Base-by-base conservation (phyloP, 2,797 vertebrate genomes). In the Neoniphon sammara region DNA sequence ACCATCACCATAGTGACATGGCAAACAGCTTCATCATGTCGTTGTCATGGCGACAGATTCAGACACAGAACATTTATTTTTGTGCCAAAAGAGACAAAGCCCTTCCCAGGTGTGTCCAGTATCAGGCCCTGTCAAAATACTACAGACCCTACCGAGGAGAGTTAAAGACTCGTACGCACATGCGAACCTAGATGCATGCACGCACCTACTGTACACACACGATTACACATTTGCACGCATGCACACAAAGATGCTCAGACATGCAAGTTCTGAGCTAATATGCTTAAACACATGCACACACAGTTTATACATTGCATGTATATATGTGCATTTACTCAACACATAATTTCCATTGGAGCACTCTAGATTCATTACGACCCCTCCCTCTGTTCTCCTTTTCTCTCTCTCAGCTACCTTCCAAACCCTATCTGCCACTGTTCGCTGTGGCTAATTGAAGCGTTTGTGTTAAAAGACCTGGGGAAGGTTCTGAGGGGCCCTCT, bases 401-500 rank as follows among this genome's bases (percentile, higher is more conserved):
- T 34, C 20, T 54, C 46, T 50, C 21, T 23, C 69, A 42, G 42
- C 78, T 74, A 70, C 60, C 69, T 68, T 70, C 71, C 23, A 46
- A 27, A 73, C 80, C 66, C 77, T 78, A 83, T 87, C 80, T 73
- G 81, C 76, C 14, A 31, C 66, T 80, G 18, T 63, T 57, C 31
- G 55, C 75, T 17, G 65, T 39, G 21, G 82, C 87, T 93, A 92
- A 91, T 91, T 91, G 91, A 88, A 92, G 92, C 72, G 56, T 91
- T 91, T 87, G 86, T 78, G 30, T 85, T 85, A 87, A 82, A 93
- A 90, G 86, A 94, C 88, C 76, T 53, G 47, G 82, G 93, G 91
- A 88, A 71, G 83, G 86, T 91, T 90, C 67, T 88, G 80, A 67
- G 73, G 85, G 91, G 88, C 64, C 61, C 87, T 91, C 91, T 91